Evolutionary conservation across 2,113 vertebrate species (phyloP).

Genomic region (Sarotherodon lohbergeri): DNA sequence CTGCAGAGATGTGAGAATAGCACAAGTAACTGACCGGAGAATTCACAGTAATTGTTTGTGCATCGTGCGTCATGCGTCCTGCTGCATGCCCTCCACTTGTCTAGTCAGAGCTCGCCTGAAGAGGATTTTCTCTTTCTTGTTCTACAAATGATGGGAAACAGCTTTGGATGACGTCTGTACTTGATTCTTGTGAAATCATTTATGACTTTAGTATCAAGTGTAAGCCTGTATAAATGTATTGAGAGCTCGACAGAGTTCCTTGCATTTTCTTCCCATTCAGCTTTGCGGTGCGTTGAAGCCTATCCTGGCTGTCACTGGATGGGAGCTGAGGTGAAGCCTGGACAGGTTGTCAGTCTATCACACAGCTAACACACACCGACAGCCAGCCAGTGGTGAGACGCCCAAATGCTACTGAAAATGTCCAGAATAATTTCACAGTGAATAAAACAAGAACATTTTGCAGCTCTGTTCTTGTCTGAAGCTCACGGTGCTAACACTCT

Average conservation of each 20-base stretch:
- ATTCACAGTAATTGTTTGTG: not conserved
- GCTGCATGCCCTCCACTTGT: not conserved
- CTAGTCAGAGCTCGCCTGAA: not conserved
- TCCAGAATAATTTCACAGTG: not conserved
- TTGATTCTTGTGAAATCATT: not conserved
- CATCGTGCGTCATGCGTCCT: not conserved
- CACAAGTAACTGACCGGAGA: not conserved
- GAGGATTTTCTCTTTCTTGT: not conserved
- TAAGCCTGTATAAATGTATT: not conserved
- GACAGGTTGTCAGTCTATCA: not conserved
- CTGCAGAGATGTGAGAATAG: not conserved
- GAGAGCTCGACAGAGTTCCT: not conserved
- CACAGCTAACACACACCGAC: not conserved
- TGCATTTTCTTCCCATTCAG: not conserved
- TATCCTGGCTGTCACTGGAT: not conserved
- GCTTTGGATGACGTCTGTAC: not conserved
- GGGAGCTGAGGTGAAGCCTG: not conserved
- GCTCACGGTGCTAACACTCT: not conserved
- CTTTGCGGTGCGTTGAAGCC: not conserved
- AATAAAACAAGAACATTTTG: not conserved
- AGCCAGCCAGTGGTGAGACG: accelerated
- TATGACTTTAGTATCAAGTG: not conserved
- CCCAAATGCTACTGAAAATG: not conserved
- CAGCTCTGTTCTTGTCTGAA: not conserved
- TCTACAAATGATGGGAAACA: not conserved